Conservation (phyloP, 1,140 invertebrate genomes). For the Probaryconus sp. region DNA sequence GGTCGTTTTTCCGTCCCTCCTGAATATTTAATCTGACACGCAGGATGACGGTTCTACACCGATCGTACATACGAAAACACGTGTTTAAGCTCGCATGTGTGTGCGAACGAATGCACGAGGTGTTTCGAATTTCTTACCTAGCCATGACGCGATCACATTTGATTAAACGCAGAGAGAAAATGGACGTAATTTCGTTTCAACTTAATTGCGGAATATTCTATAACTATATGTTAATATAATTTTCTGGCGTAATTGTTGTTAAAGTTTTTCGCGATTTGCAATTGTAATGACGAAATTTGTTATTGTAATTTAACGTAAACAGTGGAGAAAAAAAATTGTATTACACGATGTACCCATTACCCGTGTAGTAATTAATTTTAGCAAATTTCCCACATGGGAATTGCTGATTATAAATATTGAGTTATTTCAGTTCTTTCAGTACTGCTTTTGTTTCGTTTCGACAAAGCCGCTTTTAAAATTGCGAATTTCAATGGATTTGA, state of each 20-base stretch:
- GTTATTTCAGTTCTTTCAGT: no score
- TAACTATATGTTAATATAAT: constrained; percentile 22
- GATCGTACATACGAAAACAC: constrained; percentile 48
- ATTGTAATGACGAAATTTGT: constrained; percentile 41
- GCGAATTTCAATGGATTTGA: no score
- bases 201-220: constrained; percentile 38
- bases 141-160: constrained; percentile 43
- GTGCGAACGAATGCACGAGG: constrained; percentile 25
- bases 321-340: constrained; percentile 1
- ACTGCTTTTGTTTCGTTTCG: no score
- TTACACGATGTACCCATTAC: neutral
- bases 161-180: constrained; percentile 56
- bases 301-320: constrained; percentile 46
- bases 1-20: constrained; percentile 65
- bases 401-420: no score
- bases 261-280: constrained; percentile 37
- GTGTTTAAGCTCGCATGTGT: constrained; percentile 33
- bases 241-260: constrained; percentile 21
- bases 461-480: no score
- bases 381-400: constrained; percentile 32
- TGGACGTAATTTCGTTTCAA: constrained; percentile 52
- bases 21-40: constrained; percentile 66
- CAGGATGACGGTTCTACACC: constrained; percentile 54
- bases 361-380: constrained; percentile 10
- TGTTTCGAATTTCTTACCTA: constrained; percentile 43